Evolutionary conservation across 2,888 invertebrate genomes (phyloP), one percentile per base, ranked within the genome.

Genomic region (Chrysolina oricalcia): DNA sequence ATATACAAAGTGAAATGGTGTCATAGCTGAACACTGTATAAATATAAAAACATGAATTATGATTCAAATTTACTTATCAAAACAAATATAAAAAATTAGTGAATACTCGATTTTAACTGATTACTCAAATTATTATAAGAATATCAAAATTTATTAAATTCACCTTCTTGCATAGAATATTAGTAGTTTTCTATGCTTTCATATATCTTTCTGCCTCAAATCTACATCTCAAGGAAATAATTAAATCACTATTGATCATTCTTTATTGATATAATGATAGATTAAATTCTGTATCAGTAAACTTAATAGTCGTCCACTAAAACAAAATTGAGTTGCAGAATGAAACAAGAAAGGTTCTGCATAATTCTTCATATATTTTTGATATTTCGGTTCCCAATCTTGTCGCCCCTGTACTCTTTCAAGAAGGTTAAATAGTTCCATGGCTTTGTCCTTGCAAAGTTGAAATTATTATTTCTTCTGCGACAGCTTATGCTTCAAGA

Each of bases 401-500:
- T 53, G 53, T 19, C 21, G 17, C 0, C 35, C 35, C 53, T 53
- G 21, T 21, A 53, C 53, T 21, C 53, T 11, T 35, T 59, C 10
- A 15, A 27, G 35, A 1, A 35, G 59, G 6, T 13, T 59, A 27
- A n/a, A 59, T 59, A 59, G 35, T 59, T 59, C 11, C n/a, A n/a
- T 27, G 21, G 53, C 21, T 11, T 53, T 53, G 53, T 13, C 21
- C 50, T 65, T 11, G 23, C 17, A 35, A 48, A 66, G 19, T 10
- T 48, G 27, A 19, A 35, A 67, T 8, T 8, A 13, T 82, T 83
- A 86, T 74, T 86, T 87, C 74, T 82, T 87, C 27, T 73, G 67
- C 40, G 78, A 74, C 70, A 88, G 80, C 86, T 92, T 92, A 84
- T 93, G 93, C 82, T 91, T 92, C 43, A 94, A 89, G 78, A 91